Conservation (phyloP, 2,113 vertebrate genomes). For the Marcusenius ussheri region DNA sequence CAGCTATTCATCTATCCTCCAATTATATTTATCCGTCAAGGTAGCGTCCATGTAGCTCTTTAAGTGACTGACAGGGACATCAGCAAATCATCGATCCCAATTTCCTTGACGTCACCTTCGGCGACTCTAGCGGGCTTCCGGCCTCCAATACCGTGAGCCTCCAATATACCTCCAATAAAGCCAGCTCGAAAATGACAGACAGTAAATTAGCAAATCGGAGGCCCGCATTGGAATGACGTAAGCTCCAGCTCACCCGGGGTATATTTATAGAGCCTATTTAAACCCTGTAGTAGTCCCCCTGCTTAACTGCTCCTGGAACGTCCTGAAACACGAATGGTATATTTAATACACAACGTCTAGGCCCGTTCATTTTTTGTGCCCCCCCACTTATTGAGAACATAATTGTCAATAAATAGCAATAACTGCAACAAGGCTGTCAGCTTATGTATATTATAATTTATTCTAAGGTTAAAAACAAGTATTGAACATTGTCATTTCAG, state of each 20-base stretch:
- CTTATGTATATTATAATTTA: neutral
- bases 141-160: neutral
- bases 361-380: neutral
- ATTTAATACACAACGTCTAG: neutral
- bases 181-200: neutral
- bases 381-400: neutral
- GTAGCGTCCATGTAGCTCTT: neutral
- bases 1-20: neutral
- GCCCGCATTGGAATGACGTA: conserved; percentile 4
- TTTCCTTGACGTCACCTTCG: neutral
- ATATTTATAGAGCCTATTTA: conserved; percentile 33
- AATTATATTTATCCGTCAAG: neutral
- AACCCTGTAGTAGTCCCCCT: neutral
- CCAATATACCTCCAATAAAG: neutral
- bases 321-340: neutral
- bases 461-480: neutral
- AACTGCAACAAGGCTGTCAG: neutral
- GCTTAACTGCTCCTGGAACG: neutral
- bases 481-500: neutral
- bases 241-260: neutral
- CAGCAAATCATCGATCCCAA: neutral
- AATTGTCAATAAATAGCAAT: neutral
- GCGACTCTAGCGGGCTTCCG: neutral
- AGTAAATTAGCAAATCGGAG: neutral
- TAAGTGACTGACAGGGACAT: neutral